phyloP scores from a whole-genome alignment of 2,888 invertebrate genomes.

The Mactromeris polynyma region DNA sequence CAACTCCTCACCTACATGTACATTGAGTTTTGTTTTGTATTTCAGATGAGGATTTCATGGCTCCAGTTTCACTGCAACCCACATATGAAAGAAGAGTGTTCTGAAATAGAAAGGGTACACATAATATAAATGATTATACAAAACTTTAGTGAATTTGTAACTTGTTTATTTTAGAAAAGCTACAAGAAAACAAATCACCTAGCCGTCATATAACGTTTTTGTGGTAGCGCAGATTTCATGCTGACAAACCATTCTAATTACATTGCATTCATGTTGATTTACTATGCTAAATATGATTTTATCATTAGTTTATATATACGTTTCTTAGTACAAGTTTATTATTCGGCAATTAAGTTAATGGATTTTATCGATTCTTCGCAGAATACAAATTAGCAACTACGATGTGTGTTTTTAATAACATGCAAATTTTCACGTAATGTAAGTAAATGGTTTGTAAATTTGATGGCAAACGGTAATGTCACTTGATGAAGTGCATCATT shows the following conservation, averaged over 20 bases:
- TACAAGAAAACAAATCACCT: not conserved
- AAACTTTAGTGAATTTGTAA: not conserved
- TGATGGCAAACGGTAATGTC: too few relatives aligned
- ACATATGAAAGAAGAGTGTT: constrained; percentile 51
- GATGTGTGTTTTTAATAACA: too few relatives aligned
- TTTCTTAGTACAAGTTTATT: too few relatives aligned
- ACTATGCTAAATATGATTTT: not conserved
- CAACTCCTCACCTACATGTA: not conserved
- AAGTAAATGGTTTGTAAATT: too few relatives aligned
- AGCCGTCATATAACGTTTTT: not conserved
- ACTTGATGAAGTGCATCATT: too few relatives aligned
- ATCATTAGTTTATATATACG: too few relatives aligned
- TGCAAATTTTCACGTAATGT: too few relatives aligned
- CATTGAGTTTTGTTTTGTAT: not conserved
- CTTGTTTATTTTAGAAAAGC: not conserved
- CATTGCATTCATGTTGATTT: not conserved
- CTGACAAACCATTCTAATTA: not conserved
- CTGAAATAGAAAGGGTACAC: constrained; percentile 57
- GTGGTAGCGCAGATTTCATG: not conserved
- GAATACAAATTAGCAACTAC: too few relatives aligned
- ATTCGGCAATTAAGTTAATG: too few relatives aligned
- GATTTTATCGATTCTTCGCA: too few relatives aligned
- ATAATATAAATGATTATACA: not conserved
- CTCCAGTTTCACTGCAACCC: constrained; percentile 67
- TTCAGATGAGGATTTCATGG: constrained; percentile 65